phyloP scores from a whole-genome alignment of 2,797 vertebrate species.

The Carapus acus region DNA sequence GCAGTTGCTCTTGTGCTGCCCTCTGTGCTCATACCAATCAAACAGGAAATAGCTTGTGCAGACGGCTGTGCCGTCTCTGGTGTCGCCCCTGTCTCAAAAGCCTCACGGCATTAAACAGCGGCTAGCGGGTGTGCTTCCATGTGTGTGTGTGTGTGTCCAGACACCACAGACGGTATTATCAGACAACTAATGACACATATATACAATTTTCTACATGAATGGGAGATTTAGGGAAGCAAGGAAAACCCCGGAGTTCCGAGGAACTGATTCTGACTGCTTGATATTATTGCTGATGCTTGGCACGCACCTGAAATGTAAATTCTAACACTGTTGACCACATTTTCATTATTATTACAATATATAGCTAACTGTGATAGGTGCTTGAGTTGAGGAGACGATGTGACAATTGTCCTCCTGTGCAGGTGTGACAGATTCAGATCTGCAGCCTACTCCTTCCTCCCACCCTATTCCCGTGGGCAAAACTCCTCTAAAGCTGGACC shows the following conservation, averaged over 20 bases:
- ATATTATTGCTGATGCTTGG: constrained; percentile 65
- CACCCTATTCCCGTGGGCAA: constrained; percentile 34
- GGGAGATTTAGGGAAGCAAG: constrained; percentile 44
- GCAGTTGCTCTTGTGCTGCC: too few relatives aligned
- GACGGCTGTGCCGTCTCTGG: constrained; percentile 8
- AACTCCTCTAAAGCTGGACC: constrained; percentile 34
- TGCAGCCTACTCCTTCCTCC: constrained; percentile 33
- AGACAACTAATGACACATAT: constrained; percentile 56
- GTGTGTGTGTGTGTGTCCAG: constrained; percentile 6
- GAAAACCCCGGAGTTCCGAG: constrained; percentile 41
- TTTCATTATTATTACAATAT: constrained; percentile 17
- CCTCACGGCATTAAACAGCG: too few relatives aligned
- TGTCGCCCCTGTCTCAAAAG: too few relatives aligned
- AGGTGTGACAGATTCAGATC: too few relatives aligned
- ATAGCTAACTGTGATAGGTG: too few relatives aligned
- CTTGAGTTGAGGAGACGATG: constrained; percentile 29
- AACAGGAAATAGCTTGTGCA: constrained; percentile 36
- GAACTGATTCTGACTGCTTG: constrained; percentile 29
- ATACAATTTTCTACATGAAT: constrained; percentile 59
- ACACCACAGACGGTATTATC: constrained; percentile 37
- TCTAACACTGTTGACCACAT: constrained; percentile 51
- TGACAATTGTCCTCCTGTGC: not conserved
- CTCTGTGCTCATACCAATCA: too few relatives aligned
- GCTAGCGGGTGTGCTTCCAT: constrained; percentile 36
- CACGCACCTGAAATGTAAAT: constrained; percentile 49